A percentile compares a stretch with the other conserved stretches of the same genome.
These are phyloP conservation scores for Chymomyza fuscimana DNA, from an alignment of 2,888 invertebrate species.

Conservation along the genomic window DNA sequence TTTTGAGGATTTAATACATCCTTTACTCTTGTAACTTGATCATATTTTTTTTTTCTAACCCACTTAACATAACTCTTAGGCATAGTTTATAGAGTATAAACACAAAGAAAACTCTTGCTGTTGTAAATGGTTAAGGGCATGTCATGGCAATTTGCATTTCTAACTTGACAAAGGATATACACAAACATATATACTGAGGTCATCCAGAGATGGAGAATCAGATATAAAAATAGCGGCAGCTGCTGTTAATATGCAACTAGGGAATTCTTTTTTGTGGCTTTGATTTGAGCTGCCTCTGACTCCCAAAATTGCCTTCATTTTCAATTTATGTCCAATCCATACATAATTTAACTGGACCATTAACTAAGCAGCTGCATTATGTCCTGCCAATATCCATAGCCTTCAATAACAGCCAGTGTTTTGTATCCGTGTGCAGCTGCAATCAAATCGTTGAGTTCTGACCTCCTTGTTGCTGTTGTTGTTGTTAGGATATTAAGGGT, in stretches of 20 bases:
- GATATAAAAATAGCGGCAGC: conserved; percentile 38
- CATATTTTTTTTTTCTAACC: background rate
- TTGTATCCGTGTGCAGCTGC: background rate
- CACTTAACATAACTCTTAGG: background rate
- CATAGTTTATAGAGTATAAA: background rate
- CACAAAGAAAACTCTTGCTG: conserved; percentile 11
- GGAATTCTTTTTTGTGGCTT: conserved; percentile 69
- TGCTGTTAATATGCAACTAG: conserved; percentile 69
- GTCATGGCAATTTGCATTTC: conserved; percentile 73
- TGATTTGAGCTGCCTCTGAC: conserved; percentile 49
- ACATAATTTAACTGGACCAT: conserved; percentile 50
- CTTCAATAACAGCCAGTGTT: background rate
- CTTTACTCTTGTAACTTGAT: too few relatives aligned
- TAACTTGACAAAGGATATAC: conserved; percentile 71
- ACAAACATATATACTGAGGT: background rate
- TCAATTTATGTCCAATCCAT: conserved; percentile 64
- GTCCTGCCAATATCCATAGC: background rate
- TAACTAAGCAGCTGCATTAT: conserved; percentile 2
- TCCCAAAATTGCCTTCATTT: conserved; percentile 37
- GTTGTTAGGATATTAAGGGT: conserved; percentile 16
- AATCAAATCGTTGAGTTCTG: background rate
- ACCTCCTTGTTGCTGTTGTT: conserved; percentile 14
- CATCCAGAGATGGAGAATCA: conserved; percentile 13
- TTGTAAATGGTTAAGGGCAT: conserved; percentile 67
- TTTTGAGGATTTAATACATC: too few relatives aligned